Conservation (phyloP, 2,888 invertebrate genomes). For the Drosophila lutescens region DNA sequence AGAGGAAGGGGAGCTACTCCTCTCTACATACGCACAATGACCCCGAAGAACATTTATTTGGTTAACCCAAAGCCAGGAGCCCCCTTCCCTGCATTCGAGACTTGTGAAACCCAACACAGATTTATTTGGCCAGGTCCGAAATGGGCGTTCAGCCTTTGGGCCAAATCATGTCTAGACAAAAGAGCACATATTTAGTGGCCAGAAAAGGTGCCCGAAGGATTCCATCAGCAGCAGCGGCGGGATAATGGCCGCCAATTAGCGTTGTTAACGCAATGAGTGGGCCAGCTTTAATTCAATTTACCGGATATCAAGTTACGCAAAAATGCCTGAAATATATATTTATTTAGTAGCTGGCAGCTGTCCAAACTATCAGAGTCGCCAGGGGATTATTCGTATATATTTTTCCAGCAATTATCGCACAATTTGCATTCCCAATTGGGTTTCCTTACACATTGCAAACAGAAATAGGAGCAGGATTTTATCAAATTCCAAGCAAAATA, state of each 20-base stretch:
- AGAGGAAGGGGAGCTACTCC: too few relatives aligned
- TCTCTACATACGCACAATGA: conserved; percentile 33
- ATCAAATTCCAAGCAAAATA: conserved; percentile 15
- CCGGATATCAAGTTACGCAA: conserved; percentile 4
- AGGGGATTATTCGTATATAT: conserved; percentile 9
- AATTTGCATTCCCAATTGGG: conserved; percentile 18
- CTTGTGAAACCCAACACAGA: conserved; percentile 62
- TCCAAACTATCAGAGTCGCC: conserved; percentile 10
- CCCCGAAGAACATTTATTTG: conserved; percentile 71
- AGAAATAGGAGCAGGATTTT: neutral
- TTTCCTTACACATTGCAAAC: conserved; percentile 1
- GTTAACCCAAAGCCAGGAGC: conserved; percentile 37
- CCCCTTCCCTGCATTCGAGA: neutral
- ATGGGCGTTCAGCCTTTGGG: conserved; percentile 42
- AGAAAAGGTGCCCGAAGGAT: conserved; percentile 22
- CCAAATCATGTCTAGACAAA: conserved; percentile 70
- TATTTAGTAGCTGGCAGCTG: conserved; percentile 22
- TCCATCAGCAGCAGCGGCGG: neutral
- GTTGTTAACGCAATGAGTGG: conserved; percentile 32
- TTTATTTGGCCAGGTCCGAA: conserved; percentile 53
- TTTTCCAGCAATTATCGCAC: conserved; percentile 21
- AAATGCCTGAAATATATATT: neutral
- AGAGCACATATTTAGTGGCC: conserved; percentile 54
- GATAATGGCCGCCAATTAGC: conserved; percentile 60
- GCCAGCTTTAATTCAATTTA: conserved; percentile 59